Conservation (phyloP, 35 echinoderm and acorn worm genomes). For the Chiridota heheva region DNA sequence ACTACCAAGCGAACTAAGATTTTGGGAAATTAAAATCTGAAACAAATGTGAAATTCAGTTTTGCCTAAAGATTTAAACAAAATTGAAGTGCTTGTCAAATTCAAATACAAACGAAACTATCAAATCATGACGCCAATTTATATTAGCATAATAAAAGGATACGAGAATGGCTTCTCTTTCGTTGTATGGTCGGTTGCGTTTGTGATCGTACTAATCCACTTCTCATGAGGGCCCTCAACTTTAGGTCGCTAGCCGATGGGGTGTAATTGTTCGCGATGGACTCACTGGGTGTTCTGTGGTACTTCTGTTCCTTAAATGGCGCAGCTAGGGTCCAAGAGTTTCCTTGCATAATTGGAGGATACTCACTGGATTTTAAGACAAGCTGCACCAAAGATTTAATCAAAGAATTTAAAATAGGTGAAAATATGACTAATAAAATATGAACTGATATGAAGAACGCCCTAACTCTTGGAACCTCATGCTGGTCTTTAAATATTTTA, state of each 20-base stretch:
- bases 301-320: constrained; percentile 99
- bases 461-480: too few relatives aligned
- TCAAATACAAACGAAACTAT: not conserved
- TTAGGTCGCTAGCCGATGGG: constrained; percentile 79
- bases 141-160: too few relatives aligned
- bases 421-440: too few relatives aligned
- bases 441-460: too few relatives aligned
- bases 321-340: constrained; percentile 92
- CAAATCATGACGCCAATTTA: not conserved
- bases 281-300: constrained; percentile 94
- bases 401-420: too few relatives aligned
- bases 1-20: too few relatives aligned
- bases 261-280: constrained; percentile 99
- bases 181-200: constrained; percentile 78
- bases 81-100: not conserved
- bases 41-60: too few relatives aligned
- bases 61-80: not conserved
- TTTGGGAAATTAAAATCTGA: too few relatives aligned
- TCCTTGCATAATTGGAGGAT: constrained; percentile 96
- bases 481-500: too few relatives aligned
- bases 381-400: constrained; percentile 50
- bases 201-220: constrained; percentile 57
- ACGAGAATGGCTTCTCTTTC: constrained; percentile 93
- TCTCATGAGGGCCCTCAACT: constrained; percentile 69
- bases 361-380: constrained; percentile 96